phyloP scores from a whole-genome alignment of 2,113 vertebrate species.

The Mellivora capensis region DNA sequence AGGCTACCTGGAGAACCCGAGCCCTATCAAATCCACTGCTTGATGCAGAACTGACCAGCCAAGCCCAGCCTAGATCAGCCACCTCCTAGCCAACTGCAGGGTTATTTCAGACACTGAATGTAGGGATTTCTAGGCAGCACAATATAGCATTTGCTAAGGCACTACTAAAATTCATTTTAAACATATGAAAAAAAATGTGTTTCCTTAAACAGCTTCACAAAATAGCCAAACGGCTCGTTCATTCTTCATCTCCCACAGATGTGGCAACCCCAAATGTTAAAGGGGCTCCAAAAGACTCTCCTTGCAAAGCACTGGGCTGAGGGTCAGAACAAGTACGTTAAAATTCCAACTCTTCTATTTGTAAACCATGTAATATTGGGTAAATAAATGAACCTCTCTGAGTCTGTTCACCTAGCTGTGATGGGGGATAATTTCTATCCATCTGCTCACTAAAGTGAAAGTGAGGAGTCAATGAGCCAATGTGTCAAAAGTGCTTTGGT shows the following conservation, averaged over 20 bases:
- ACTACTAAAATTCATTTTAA: neutral
- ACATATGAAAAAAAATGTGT: neutral
- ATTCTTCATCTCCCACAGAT: neutral
- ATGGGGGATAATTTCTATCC: constrained; percentile 17
- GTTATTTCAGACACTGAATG: neutral
- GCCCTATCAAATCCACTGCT: neutral
- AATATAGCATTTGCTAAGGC: neutral
- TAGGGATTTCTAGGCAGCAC: neutral
- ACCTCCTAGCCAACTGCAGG: neutral
- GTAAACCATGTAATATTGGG: neutral
- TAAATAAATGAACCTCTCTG: neutral
- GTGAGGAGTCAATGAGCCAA: constrained; percentile 11
- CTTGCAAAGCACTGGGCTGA: neutral
- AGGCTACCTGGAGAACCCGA: neutral
- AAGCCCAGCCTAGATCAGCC: neutral
- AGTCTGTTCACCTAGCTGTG: neutral
- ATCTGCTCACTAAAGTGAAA: constrained; percentile 48
- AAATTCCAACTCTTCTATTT: neutral
- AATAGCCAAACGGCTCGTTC: neutral
- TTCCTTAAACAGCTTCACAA: neutral
- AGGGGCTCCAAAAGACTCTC: neutral
- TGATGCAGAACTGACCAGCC: neutral
- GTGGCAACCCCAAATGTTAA: neutral
- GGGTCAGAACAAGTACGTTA: neutral
- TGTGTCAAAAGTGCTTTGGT: neutral